Conservation (phyloP, 2,888 invertebrate genomes). For the Epinotia bilunana region DNA sequence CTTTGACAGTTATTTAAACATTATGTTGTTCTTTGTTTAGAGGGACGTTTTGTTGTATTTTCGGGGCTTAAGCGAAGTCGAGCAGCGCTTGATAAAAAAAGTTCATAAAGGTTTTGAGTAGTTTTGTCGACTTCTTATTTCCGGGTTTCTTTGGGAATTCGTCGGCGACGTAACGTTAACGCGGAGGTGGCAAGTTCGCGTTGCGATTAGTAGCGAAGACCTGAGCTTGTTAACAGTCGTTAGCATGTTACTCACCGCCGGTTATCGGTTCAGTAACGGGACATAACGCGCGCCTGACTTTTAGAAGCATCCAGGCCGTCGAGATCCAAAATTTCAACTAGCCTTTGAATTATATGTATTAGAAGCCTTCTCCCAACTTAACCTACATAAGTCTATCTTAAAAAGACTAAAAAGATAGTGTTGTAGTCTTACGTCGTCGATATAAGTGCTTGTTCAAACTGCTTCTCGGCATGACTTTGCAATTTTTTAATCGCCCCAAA, state of each 20-base stretch:
- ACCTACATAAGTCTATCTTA: neutral
- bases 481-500: conserved; percentile 20
- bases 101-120: conserved; percentile 8
- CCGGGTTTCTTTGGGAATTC: conserved; percentile 50
- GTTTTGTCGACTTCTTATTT: conserved; percentile 39
- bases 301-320: conserved; percentile 31
- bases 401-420: conserved; percentile 16
- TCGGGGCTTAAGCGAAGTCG: conserved; percentile 57
- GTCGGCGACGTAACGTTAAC: conserved; percentile 54
- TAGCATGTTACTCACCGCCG: conserved; percentile 59
- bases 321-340: conserved; percentile 15
- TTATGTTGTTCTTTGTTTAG: conserved; percentile 60
- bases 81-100: conserved; percentile 23
- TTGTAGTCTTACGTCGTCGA: conserved; percentile 9
- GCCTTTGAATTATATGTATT: neutral
- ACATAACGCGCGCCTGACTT: conserved; percentile 46
- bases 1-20: conserved; percentile 75
- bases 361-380: neutral
- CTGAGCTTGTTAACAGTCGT: conserved; percentile 63
- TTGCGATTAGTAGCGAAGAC: conserved; percentile 49
- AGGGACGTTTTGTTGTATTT: conserved; percentile 57
- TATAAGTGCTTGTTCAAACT: neutral
- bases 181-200: conserved; percentile 52
- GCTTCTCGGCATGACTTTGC: conserved; percentile 24
- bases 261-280: conserved; percentile 59